Base-by-base conservation (phyloP, 1,140 invertebrate genomes). In the Neodiprion virginianus region DNA sequence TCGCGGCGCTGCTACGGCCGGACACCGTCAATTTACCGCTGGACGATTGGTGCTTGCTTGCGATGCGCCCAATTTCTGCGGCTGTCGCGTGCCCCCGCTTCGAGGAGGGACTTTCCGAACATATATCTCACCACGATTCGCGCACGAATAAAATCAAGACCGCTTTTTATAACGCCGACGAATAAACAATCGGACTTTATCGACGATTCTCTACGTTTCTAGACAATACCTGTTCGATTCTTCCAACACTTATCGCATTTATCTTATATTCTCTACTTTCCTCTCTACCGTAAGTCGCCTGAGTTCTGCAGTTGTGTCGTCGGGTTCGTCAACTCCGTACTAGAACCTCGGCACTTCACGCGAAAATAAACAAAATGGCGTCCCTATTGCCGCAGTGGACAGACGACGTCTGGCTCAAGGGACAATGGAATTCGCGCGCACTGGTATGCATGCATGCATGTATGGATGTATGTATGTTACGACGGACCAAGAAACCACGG, bases 311-410 rank as follows among this genome's bases (percentile, higher is more conserved):
- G 40, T 48, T 23, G 17, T 66, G 28, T 67, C 70, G 72, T 76
- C 77, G 50, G 70, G 66, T 74, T 69, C 76, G 75, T 48, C 48
- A 71, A 75, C 75, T 73, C 70, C 73, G 77, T 76, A 71, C 76
- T 74, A 81, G 71, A 70, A 78, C 76, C 77, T 80, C 53, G 53
- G 53, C 53, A 61, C 53, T 61, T 77, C 77, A 80, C 78, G 79
- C 76, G 82, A 85, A 85, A 86, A 86, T 85, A 85, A 86, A 86
- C 83, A 85, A 86, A 86, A 86, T 86, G 84, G 84, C 84, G 81
- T 79, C 81, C 53, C n/a, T 61, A 14, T 14, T 61, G 11, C 53
- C 11, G 53, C 53, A 61, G 53, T 61, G 53, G 53, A 61, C 53
- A 61, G 53, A 61, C 53, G 53, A 61, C 53, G 53, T 12, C 11